Conservation (phyloP, 2,797 vertebrate genomes). For the Podargus strigoides region DNA sequence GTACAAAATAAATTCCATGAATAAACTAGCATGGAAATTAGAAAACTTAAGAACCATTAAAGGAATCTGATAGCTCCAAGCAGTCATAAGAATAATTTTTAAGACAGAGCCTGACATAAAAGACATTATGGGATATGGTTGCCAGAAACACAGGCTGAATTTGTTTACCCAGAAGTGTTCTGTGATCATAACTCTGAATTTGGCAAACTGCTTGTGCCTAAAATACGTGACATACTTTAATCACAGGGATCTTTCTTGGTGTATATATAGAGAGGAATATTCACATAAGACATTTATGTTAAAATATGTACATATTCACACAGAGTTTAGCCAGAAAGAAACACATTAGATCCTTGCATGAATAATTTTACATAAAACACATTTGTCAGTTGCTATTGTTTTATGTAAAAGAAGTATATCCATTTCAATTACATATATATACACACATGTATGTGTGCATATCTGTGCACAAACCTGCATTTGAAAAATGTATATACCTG, state of each 20-base stretch:
- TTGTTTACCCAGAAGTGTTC: slow-evolving; percentile 17
- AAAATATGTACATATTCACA: background rate
- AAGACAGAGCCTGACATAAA: slow-evolving; percentile 30
- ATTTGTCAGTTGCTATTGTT: background rate
- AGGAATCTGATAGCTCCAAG: slow-evolving; percentile 19
- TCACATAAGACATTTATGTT: background rate
- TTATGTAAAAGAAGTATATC: background rate
- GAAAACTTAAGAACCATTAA: slow-evolving; percentile 33
- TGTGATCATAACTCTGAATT: slow-evolving; percentile 31
- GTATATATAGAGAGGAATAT: background rate
- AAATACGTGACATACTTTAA: background rate
- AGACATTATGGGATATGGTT: background rate
- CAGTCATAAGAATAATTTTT: slow-evolving; percentile 11
- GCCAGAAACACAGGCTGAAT: slow-evolving; percentile 21
- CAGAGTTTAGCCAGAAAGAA: background rate
- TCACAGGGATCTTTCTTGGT: background rate
- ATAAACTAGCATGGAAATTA: slow-evolving; percentile 17
- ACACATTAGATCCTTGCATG: background rate
- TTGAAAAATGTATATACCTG: background rate
- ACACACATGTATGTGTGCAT: background rate
- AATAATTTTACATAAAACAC: background rate
- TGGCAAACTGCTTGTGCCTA: background rate
- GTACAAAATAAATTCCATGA: background rate
- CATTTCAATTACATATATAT: background rate
- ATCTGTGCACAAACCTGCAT: background rate